phyloP scores from a whole-genome alignment of 2,888 invertebrate genomes.

The Drosophila tanythrix region DNA sequence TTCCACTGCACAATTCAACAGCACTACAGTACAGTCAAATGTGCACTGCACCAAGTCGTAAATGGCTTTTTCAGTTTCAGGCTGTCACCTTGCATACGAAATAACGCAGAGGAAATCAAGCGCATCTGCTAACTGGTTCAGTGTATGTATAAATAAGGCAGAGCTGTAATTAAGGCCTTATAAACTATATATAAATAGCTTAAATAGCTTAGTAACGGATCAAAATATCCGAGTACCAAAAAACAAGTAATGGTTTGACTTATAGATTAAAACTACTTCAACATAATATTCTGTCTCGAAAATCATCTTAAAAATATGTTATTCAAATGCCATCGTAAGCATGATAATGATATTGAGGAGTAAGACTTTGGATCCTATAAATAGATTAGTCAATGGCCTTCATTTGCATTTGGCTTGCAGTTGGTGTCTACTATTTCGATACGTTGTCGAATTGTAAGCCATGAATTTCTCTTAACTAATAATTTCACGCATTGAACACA shows the following conservation, averaged over 20 bases:
- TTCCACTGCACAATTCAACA: neutral
- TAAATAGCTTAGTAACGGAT: too few species aligned
- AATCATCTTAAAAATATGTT: too few species aligned
- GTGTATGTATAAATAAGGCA: neutral
- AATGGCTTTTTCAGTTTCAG: conserved; percentile 42
- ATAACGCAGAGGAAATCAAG: conserved; percentile 1
- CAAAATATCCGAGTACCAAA: too few species aligned
- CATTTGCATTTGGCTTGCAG: neutral
- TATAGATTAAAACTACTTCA: too few species aligned
- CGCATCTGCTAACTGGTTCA: neutral
- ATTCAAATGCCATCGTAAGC: too few species aligned
- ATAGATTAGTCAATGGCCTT: too few species aligned
- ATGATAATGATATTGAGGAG: too few species aligned
- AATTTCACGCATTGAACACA: conserved; percentile 3
- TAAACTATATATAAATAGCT: neutral
- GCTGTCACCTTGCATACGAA: conserved; percentile 60
- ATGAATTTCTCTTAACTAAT: conserved; percentile 4
- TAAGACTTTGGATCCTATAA: too few species aligned
- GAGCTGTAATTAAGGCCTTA: neutral
- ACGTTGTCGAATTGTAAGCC: neutral
- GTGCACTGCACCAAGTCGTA: conserved; percentile 40
- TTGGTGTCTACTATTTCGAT: neutral
- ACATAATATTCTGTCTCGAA: too few species aligned
- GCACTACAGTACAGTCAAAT: conserved; percentile 16
- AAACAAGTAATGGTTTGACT: too few species aligned